A percentile compares a stretch with the other conserved stretches of the same genome.
Conservation (phyloP, 2,797 vertebrate species). For the Sarcoramphus papa region DNA sequence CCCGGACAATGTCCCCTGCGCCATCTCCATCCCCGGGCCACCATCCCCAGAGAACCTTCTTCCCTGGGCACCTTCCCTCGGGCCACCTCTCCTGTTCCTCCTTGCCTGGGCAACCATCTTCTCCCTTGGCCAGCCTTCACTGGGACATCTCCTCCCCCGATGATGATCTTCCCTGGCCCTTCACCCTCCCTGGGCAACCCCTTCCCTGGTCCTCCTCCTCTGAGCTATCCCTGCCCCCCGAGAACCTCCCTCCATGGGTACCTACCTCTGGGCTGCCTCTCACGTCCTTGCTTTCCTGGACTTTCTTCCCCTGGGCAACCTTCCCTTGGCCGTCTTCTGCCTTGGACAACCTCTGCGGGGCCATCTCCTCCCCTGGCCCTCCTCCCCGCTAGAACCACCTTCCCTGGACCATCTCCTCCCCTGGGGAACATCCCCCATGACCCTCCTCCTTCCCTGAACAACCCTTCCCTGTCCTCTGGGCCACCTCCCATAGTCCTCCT, state of each 20-base stretch:
- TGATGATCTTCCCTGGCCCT: neutral
- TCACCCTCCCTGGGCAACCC: too few relatives aligned
- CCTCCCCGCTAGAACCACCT: neutral
- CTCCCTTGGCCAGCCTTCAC: neutral
- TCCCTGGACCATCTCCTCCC: neutral
- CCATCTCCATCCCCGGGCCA: neutral
- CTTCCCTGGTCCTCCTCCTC: neutral
- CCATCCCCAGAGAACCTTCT: neutral
- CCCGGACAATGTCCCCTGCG: rapidly evolving
- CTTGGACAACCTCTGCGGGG: neutral
- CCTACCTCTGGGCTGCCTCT: neutral
- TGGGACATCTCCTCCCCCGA: neutral
- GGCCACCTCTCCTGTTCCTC: neutral
- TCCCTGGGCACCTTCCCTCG: neutral
- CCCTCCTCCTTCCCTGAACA: neutral
- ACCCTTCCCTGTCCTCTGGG: neutral
- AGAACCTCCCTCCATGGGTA: neutral
- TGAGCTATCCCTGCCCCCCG: neutral
- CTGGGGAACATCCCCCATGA: neutral
- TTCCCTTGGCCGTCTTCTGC: neutral
- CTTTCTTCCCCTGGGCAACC: neutral
- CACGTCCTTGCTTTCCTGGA: neutral
- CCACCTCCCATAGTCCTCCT: neutral
- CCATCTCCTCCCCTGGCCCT: too few relatives aligned
- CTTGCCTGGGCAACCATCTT: neutral